phyloP scores from a whole-genome alignment of 2,113 vertebrate species.

The Cairina moschata region DNA sequence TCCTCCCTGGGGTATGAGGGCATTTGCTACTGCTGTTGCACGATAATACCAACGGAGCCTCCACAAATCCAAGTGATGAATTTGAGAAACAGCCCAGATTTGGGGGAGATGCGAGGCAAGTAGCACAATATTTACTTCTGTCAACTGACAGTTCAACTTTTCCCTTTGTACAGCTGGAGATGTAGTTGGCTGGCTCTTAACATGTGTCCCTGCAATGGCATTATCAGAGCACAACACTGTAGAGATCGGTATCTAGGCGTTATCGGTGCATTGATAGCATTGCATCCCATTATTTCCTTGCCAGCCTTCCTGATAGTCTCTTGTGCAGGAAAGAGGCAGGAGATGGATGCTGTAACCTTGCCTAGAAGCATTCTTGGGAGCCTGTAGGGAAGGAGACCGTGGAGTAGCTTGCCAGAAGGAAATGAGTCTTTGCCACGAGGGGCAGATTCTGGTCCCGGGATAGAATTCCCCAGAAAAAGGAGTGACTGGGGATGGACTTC shows the following conservation, averaged over 20 bases:
- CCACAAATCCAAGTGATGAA: accelerated
- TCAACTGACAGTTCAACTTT: neutral
- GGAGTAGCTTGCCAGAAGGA: neutral
- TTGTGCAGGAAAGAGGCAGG: neutral
- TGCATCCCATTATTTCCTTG: neutral
- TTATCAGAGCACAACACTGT: neutral
- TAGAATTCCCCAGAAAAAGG: neutral
- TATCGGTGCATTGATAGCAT: accelerated
- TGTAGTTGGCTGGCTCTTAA: neutral
- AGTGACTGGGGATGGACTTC: too few relatives aligned
- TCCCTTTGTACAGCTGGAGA: neutral
- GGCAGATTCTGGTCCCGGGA: too few relatives aligned
- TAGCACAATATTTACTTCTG: neutral
- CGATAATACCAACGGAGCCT: accelerated
- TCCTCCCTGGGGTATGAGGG: neutral
- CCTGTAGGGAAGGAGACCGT: neutral
- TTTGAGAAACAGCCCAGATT: neutral
- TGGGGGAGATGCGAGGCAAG: neutral
- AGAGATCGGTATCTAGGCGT: neutral
- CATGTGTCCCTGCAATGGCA: neutral
- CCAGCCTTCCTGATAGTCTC: neutral
- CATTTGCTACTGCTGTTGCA: neutral
- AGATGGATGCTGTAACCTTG: neutral
- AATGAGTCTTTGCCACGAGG: neutral
- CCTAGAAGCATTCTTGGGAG: neutral